Percentiles rank a stretch among this genome's conserved stretches.
phyloP scores from a whole-genome alignment of 2,797 vertebrate genomes.

The Bucorvus abyssinicus region DNA sequence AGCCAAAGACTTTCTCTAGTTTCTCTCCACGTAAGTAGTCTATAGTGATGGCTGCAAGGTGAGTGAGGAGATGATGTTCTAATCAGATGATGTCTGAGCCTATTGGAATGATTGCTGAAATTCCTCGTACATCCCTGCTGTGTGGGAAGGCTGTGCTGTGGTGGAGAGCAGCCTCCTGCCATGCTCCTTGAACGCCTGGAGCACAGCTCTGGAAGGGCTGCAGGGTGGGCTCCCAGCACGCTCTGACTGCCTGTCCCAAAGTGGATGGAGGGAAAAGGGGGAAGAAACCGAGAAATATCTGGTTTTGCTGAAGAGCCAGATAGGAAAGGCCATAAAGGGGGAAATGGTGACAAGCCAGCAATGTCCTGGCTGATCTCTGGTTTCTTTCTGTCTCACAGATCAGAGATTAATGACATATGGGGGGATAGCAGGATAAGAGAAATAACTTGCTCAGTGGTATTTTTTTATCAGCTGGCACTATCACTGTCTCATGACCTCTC shows the following conservation, averaged over 20 bases:
- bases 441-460: background rate
- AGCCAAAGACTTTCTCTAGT: background rate
- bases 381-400: background rate
- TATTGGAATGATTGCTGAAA: background rate
- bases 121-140: background rate
- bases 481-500: background rate
- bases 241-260: background rate
- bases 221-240: background rate
- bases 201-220: background rate
- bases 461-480: background rate
- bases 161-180: background rate
- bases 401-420: rapidly evolving
- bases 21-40: background rate
- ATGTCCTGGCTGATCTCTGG: background rate
- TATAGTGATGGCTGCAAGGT: background rate
- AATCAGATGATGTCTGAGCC: background rate
- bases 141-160: background rate
- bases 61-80: background rate
- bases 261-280: background rate
- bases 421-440: background rate
- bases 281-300: background rate
- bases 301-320: background rate
- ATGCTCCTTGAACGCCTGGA: background rate
- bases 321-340: background rate
- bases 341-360: background rate